Evolutionary conservation across 2,888 invertebrate species (phyloP), one percentile per base, ranked within the genome.

Genomic region (Meloe dianella): DNA sequence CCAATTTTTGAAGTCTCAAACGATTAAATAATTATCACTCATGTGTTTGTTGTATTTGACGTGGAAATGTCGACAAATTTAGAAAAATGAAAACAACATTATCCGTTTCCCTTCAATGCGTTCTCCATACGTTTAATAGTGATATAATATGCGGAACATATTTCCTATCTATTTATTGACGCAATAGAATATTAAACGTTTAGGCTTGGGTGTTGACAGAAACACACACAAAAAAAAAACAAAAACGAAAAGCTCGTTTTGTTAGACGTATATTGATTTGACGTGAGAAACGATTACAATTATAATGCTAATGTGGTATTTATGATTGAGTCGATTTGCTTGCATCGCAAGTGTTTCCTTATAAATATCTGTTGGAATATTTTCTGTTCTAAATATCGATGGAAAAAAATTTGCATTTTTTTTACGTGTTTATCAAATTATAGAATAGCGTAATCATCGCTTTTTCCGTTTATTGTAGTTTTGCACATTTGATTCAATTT

Each of bases 271-370:
- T 51, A 51, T 51, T 24, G 24, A 10, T 24, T 7, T 51, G 51
- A 51, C 47, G 47, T 47, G 20, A 47, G 47, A 47, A 47, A 47
- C 20, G 47, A 47, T 47, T 20, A 47, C 51, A 51, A 51, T 51
- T 51, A 51, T 51, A 9, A 24, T 51, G 10, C 14, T 51, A 51
- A 51, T 51, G 12, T 51, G 24, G 22, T 51, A 51, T 51, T 22
- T 22, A 51, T 51, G 51, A 10, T 51, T 12, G 51, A 51, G 51
- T 9, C 51, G 51, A 51, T 51, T 51, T 51, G 51, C 22, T 12
- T 51, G 22, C 22, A 2, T 51, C 22, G 22, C n/a, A n/a, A 38
- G 3, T 8, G 30, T 30, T 30, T 9, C 3, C 7, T 2, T 41
- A n/a, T n/a, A 5, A 41, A 47, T 47, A 47, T 47, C 20, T 8